A percentile compares a stretch with the other conserved stretches of the same genome.
These are phyloP conservation scores for Lates japonicus DNA, from an alignment of 2,797 vertebrate species.

Conservation along the genomic window DNA sequence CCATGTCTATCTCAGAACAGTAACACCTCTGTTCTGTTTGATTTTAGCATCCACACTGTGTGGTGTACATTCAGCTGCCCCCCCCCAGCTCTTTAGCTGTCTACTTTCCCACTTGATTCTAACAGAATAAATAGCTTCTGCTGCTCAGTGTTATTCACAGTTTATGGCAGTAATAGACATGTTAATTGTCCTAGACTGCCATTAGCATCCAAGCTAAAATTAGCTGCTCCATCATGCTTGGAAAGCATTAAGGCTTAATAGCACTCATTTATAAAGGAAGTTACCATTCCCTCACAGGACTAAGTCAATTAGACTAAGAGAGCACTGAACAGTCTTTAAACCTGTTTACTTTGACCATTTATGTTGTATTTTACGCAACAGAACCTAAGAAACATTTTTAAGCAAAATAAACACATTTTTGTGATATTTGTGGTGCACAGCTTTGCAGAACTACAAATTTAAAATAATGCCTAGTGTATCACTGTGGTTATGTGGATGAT, in stretches of 20 bases:
- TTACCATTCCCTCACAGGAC: slow-evolving; percentile 64
- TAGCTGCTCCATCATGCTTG: slow-evolving; percentile 80
- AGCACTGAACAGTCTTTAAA: slow-evolving; percentile 47
- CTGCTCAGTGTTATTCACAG: slow-evolving; percentile 73
- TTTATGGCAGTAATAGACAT: slow-evolving; percentile 79
- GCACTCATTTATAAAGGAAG: slow-evolving; percentile 73
- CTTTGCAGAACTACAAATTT: background rate
- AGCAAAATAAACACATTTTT: slow-evolving; percentile 3
- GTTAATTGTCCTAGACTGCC: slow-evolving; percentile 77
- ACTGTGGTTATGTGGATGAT: background rate
- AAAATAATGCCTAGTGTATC: background rate
- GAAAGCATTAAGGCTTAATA: slow-evolving; percentile 78
- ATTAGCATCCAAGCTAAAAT: slow-evolving; percentile 79
- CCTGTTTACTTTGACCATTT: slow-evolving; percentile 50
- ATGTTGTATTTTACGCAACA: slow-evolving; percentile 14
- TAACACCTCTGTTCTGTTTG: slow-evolving; percentile 31
- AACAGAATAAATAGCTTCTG: slow-evolving; percentile 63
- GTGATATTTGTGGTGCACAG: slow-evolving; percentile 6
- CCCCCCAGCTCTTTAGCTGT: slow-evolving; percentile 40
- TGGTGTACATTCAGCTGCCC: slow-evolving; percentile 17
- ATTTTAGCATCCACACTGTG: slow-evolving; percentile 34
- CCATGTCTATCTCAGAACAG: slow-evolving; percentile 26
- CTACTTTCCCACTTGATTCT: slow-evolving; percentile 47
- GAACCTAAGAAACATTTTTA: background rate
- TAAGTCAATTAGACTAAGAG: slow-evolving; percentile 60